phyloP scores from a whole-genome alignment of 2,113 vertebrate species.

The Upupa epops region DNA sequence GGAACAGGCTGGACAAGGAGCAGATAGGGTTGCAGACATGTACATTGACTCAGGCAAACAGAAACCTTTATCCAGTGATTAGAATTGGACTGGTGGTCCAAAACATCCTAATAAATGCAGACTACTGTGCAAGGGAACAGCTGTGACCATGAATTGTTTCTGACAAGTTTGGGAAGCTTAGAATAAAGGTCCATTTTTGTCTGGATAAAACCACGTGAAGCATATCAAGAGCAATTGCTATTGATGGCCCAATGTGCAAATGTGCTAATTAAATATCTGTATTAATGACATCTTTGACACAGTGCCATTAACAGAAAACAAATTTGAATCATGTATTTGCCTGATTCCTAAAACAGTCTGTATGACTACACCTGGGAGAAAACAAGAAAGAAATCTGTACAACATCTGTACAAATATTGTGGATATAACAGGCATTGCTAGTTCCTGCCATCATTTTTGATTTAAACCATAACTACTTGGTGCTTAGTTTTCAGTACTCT shows the following conservation, averaged over 20 bases:
- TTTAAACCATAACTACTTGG: conserved; percentile 7
- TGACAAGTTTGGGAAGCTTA: background rate
- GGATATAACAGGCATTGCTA: background rate
- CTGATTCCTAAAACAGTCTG: background rate
- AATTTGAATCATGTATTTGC: background rate
- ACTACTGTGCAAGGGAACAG: background rate
- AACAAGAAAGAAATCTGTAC: background rate
- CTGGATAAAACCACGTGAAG: background rate
- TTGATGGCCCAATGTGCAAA: background rate
- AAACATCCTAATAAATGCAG: background rate
- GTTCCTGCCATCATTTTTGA: background rate
- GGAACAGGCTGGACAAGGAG: background rate
- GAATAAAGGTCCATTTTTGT: background rate
- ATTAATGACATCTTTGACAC: background rate
- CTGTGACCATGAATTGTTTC: background rate
- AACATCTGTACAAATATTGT: background rate
- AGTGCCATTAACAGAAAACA: background rate
- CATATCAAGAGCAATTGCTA: background rate
- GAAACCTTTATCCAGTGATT: background rate
- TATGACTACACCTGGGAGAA: background rate
- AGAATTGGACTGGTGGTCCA: background rate
- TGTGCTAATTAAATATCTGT: background rate
- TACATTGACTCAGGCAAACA: background rate
- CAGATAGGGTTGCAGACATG: background rate
- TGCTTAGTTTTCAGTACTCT: conserved; percentile 4